Percentiles rank a stretch among this genome's conserved stretches.
Evolutionary conservation across 2,113 vertebrate species (phyloP).

Genomic region (Ciconia stormi): DNA sequence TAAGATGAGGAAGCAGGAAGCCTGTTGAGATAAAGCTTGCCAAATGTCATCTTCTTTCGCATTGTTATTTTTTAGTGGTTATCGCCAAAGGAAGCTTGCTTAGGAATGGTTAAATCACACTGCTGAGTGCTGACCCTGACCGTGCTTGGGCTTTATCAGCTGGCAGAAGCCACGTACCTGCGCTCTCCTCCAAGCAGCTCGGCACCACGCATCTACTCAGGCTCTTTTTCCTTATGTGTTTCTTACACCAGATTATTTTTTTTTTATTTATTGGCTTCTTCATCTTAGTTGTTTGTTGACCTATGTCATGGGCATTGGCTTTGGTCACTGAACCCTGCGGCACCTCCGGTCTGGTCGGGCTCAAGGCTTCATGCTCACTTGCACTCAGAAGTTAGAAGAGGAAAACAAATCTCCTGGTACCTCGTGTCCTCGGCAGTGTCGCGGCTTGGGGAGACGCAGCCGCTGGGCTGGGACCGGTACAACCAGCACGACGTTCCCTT

Average conservation of each 20-base stretch:
- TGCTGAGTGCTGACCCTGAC: not conserved
- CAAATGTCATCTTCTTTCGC: not conserved
- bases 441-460: fast-evolving
- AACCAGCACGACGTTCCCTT: not conserved
- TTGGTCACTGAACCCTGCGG: not conserved
- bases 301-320: not conserved
- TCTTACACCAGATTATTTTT: not conserved
- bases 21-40: not conserved
- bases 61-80: fast-evolving
- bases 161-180: fast-evolving
- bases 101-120: not conserved
- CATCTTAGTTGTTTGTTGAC: not conserved
- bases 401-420: not conserved
- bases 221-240: not conserved
- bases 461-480: not conserved
- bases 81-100: not conserved
- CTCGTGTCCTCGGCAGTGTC: not conserved
- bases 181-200: not conserved
- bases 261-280: not conserved
- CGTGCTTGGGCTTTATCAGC: not conserved
- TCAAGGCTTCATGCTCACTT: not conserved
- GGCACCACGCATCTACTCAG: not conserved
- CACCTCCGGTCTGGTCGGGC: fast-evolving
- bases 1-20: not conserved
- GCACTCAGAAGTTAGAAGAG: not conserved